Percentiles rank a stretch among this genome's conserved stretches.
phyloP scores from a whole-genome alignment of 2,113 vertebrate species.

The Sinocyclocheilus grahami region DNA sequence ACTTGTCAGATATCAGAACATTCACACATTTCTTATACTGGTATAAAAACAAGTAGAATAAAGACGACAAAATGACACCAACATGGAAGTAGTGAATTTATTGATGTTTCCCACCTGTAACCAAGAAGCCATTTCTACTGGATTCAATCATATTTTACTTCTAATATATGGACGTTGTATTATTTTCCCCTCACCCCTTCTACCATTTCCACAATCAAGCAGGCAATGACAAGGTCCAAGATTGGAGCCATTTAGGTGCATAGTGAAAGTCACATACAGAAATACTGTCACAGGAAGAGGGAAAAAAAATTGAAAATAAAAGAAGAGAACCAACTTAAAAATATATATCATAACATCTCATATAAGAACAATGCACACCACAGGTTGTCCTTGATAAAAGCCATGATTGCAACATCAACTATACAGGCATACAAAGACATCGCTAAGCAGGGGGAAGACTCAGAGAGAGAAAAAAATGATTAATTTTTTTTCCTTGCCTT shows the following conservation, averaged over 20 bases:
- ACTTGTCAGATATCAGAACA: neutral
- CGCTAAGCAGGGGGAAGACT: slow-evolving; percentile 65
- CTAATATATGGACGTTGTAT: slow-evolving; percentile 70
- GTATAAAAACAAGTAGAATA: slow-evolving; percentile 23
- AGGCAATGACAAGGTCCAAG: slow-evolving; percentile 86
- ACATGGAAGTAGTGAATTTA: slow-evolving; percentile 94
- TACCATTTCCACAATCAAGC: slow-evolving; percentile 77
- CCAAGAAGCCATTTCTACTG: slow-evolving; percentile 72
- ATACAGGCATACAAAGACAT: slow-evolving; percentile 88
- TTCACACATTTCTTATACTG: neutral
- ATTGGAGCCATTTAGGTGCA: slow-evolving; percentile 87
- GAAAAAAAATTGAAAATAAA: slow-evolving; percentile 66
- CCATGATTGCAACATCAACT: slow-evolving; percentile 85
- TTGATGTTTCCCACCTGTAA: slow-evolving; percentile 90
- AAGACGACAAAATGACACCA: slow-evolving; percentile 24
- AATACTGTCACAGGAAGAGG: slow-evolving; percentile 81
- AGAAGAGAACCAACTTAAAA: slow-evolving; percentile 68
- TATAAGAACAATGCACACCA: slow-evolving; percentile 82
- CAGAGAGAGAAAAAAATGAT: slow-evolving; percentile 61
- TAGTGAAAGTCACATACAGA: slow-evolving; percentile 87
- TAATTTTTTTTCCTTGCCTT: slow-evolving; percentile 55
- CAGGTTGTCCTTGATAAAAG: slow-evolving; percentile 86
- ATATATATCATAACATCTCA: slow-evolving; percentile 71
- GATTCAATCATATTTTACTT: slow-evolving; percentile 62
- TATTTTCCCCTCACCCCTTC: slow-evolving; percentile 60